A percentile compares a stretch with the other conserved stretches of the same genome.
These are phyloP conservation scores for Podiceps cristatus DNA, from an alignment of 2,113 vertebrate genomes.

Conservation along the genomic window DNA sequence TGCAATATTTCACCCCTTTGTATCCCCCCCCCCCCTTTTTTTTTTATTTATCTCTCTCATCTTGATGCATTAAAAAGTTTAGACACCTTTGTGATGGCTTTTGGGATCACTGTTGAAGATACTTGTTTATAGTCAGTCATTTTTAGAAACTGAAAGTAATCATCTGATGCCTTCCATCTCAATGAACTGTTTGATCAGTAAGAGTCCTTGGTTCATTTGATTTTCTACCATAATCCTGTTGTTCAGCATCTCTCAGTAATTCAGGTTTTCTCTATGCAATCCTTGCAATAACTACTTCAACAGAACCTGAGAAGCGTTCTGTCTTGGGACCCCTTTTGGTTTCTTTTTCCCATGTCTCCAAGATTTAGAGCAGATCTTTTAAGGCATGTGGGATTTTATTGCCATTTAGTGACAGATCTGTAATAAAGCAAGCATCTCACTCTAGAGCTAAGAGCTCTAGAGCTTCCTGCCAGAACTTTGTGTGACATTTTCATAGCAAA, in stretches of 20 bases:
- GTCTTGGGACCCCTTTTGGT: not conserved
- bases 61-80: not conserved
- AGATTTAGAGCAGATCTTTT: not conserved
- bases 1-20: conserved; percentile 17
- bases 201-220: not conserved
- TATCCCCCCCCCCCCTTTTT: no score
- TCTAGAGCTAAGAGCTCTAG: not conserved
- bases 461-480: not conserved
- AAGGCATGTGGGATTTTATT: not conserved
- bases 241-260: not conserved
- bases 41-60: not conserved
- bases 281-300: not conserved
- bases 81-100: not conserved
- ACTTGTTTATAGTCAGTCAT: not conserved
- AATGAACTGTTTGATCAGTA: not conserved
- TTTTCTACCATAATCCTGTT: not conserved
- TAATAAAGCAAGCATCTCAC: not conserved
- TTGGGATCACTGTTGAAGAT: not conserved
- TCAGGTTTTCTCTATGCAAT: not conserved
- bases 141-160: conserved; percentile 2
- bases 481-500: not conserved
- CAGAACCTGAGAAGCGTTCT: not conserved
- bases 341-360: not conserved
- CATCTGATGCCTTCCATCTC: not conserved
- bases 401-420: not conserved